Evolutionary conservation across 2,888 invertebrate genomes (phyloP).

Genomic region (Brachylomia viminalis): DNA sequence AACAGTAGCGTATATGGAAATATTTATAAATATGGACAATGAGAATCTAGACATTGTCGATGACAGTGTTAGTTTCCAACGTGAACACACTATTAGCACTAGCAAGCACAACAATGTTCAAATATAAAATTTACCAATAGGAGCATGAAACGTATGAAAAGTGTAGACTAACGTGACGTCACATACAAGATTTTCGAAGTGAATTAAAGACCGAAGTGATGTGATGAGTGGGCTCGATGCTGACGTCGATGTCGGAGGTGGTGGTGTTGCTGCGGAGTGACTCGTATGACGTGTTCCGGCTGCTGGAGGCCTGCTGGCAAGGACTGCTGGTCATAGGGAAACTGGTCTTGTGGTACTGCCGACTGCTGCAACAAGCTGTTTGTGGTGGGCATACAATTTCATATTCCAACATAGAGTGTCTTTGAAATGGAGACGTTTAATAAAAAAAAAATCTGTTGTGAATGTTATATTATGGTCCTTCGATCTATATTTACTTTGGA

Average conservation of each 20-base stretch:
- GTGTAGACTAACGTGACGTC: neutral
- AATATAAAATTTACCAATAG: slow-evolving; percentile 2
- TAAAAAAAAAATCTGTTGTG: neutral
- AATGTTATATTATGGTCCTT: neutral
- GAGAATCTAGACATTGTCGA: neutral
- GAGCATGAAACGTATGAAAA: slow-evolving; percentile 24
- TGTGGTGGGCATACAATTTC: slow-evolving; percentile 71
- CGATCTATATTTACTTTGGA: neutral
- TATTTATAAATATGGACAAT: neutral
- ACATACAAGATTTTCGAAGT: slow-evolving; percentile 12
- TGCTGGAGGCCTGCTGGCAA: slow-evolving; percentile 90
- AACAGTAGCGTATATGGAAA: neutral
- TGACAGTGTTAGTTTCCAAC: neutral
- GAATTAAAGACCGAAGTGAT: slow-evolving; percentile 33
- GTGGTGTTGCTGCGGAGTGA: slow-evolving; percentile 83
- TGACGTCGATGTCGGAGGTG: slow-evolving; percentile 78
- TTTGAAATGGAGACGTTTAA: no score
- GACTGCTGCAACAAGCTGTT: slow-evolving; percentile 80
- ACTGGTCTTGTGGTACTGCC: slow-evolving; percentile 83
- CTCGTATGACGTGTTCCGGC: slow-evolving; percentile 83
- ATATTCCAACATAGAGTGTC: neutral
- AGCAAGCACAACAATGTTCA: neutral
- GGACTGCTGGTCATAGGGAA: slow-evolving; percentile 86
- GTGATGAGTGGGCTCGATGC: slow-evolving; percentile 70
- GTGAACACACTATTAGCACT: slow-evolving; percentile 42